These are phyloP conservation scores for Falco naumanni DNA, from an alignment of 2,797 vertebrate species.

Conservation along the genomic window DNA sequence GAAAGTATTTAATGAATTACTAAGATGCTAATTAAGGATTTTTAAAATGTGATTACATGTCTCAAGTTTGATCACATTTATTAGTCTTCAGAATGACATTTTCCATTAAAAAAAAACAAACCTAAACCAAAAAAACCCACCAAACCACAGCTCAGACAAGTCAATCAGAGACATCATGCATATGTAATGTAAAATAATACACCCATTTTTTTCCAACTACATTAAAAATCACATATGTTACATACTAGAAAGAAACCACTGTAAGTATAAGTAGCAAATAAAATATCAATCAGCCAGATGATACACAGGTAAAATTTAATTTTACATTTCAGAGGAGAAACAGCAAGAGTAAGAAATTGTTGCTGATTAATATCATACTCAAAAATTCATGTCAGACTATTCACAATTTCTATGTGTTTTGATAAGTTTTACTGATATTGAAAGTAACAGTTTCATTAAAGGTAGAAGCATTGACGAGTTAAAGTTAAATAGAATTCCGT, in stretches of 20 bases:
- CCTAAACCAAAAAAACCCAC: rapidly evolving
- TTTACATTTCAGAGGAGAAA: neutral
- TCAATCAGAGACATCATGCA: neutral
- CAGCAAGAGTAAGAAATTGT: neutral
- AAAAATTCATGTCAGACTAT: neutral
- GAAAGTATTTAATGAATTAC: neutral
- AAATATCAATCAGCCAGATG: neutral
- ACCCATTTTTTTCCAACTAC: neutral
- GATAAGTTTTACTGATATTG: neutral
- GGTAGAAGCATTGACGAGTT: neutral
- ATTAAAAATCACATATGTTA: neutral
- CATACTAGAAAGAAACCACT: neutral
- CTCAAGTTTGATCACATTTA: neutral
- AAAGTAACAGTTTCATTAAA: neutral
- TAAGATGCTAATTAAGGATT: neutral
- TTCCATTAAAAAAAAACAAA: neutral
- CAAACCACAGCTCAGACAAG: neutral
- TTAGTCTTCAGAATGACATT: neutral
- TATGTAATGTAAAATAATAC: neutral
- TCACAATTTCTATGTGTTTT: neutral
- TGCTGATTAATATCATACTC: neutral
- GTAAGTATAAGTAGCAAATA: neutral
- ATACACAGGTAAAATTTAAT: neutral
- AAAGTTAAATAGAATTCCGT: neutral
- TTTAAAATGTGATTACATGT: neutral